phyloP scores from a whole-genome alignment of 2,888 invertebrate genomes.

The Strigamia maritima region DNA sequence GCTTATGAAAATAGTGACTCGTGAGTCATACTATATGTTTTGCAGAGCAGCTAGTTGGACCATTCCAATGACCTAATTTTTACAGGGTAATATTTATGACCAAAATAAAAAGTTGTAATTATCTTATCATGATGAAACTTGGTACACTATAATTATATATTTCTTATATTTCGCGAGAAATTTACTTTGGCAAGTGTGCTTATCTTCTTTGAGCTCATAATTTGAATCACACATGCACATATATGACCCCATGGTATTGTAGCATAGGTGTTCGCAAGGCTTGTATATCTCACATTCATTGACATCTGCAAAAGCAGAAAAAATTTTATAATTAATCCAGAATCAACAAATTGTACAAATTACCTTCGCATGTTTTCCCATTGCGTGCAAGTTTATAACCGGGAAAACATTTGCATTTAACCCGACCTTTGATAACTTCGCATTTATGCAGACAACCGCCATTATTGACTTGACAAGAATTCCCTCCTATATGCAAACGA shows the following conservation, averaged over 20 bases:
- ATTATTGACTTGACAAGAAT: slow-evolving; percentile 52
- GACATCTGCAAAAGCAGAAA: slow-evolving; percentile 46
- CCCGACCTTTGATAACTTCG: slow-evolving; percentile 49
- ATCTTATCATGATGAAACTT: background rate
- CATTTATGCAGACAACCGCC: slow-evolving; percentile 57
- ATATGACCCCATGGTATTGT: slow-evolving; percentile 44
- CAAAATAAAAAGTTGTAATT: background rate
- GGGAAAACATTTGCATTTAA: slow-evolving; percentile 46
- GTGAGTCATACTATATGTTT: background rate
- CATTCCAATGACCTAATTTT: background rate
- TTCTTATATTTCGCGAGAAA: no score
- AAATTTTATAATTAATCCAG: background rate
- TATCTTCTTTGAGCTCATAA: slow-evolving; percentile 53
- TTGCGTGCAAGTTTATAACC: slow-evolving; percentile 48
- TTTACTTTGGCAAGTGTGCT: slow-evolving; percentile 52
- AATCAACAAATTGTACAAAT: background rate
- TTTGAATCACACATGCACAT: slow-evolving; percentile 44
- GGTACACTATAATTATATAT: background rate
- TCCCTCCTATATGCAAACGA: slow-evolving; percentile 37
- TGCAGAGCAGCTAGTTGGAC: background rate
- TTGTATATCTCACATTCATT: slow-evolving; percentile 50
- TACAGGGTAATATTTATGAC: background rate
- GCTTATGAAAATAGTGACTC: background rate
- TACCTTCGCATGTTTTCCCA: slow-evolving; percentile 46
- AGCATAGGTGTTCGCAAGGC: slow-evolving; percentile 48